phyloP scores from a whole-genome alignment of 2,888 invertebrate genomes.

The Dysmachus trigonus region DNA sequence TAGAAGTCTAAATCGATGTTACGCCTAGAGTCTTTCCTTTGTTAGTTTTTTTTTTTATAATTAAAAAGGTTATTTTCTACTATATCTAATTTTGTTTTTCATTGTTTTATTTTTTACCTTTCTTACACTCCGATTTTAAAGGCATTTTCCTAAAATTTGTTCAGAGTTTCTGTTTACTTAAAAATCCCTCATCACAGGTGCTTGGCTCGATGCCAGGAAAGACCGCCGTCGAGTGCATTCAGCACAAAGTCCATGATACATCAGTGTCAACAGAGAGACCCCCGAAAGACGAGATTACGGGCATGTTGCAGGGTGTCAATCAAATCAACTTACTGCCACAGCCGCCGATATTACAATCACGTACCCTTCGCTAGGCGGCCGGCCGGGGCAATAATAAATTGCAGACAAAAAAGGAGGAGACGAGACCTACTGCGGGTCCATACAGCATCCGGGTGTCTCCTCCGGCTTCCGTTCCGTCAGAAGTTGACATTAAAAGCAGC shows the following conservation, averaged over 20 bases:
- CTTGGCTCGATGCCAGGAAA: neutral
- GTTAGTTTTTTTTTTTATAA: too few relatives aligned
- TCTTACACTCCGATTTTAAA: neutral
- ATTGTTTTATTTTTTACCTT: neutral
- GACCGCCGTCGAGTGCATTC: neutral
- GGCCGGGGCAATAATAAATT: conserved; percentile 27
- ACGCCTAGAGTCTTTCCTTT: too few relatives aligned
- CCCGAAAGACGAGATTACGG: conserved; percentile 8
- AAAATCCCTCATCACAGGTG: neutral
- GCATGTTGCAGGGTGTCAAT: conserved; percentile 9
- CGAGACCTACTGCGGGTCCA: conserved; percentile 10
- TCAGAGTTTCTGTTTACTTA: neutral
- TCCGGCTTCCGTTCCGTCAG: neutral
- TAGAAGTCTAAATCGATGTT: too few relatives aligned
- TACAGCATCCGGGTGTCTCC: neutral
- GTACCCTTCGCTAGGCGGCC: neutral
- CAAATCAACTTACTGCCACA: conserved; percentile 27
- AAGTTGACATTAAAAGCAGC: conserved; percentile 32
- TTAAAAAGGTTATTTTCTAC: too few relatives aligned
- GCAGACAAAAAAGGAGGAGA: conserved; percentile 31
- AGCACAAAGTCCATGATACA: neutral
- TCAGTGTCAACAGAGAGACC: conserved; percentile 26
- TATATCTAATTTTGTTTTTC: neutral
- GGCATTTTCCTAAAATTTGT: neutral
- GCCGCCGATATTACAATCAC: conserved; percentile 32